Conservation (phyloP, 1,140 invertebrate species). For the Orchestia grillus region DNA sequence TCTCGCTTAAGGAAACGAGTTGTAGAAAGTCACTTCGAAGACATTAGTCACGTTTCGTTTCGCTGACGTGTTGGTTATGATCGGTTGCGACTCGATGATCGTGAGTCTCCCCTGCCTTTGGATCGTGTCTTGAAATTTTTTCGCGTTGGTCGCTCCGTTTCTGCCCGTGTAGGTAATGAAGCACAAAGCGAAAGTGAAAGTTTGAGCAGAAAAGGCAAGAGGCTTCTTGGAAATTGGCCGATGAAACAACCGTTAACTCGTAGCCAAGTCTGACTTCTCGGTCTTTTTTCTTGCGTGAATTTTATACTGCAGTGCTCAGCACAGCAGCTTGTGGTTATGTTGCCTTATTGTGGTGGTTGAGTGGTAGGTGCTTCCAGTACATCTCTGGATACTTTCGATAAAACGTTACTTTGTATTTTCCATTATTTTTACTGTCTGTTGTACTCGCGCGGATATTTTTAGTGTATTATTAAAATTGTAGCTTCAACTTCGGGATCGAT, state of each 20-base stretch:
- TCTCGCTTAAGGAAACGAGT: neutral
- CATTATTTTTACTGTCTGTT: too few relatives aligned
- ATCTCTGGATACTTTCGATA: neutral
- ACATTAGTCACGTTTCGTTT: neutral
- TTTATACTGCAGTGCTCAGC: neutral
- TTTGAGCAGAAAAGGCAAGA: neutral
- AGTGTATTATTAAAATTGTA: too few relatives aligned
- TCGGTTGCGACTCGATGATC: neutral
- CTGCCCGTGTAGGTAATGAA: neutral
- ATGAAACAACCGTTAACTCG: neutral
- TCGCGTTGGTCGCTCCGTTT: neutral
- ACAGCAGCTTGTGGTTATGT: neutral
- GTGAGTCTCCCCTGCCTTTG: neutral
- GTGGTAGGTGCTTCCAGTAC: neutral
- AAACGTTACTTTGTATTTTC: too few relatives aligned
- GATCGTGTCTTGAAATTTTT: neutral
- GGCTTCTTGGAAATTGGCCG: neutral
- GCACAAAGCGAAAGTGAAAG: neutral
- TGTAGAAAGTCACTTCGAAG: neutral
- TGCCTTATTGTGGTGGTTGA: neutral
- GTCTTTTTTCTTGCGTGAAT: neutral
- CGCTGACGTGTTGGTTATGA: neutral
- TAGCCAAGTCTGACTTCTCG: neutral
- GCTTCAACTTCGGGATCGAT: too few relatives aligned
- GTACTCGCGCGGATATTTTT: too few relatives aligned